Conservation (phyloP, 2,113 vertebrate species). For the Crotalus tigris region DNA sequence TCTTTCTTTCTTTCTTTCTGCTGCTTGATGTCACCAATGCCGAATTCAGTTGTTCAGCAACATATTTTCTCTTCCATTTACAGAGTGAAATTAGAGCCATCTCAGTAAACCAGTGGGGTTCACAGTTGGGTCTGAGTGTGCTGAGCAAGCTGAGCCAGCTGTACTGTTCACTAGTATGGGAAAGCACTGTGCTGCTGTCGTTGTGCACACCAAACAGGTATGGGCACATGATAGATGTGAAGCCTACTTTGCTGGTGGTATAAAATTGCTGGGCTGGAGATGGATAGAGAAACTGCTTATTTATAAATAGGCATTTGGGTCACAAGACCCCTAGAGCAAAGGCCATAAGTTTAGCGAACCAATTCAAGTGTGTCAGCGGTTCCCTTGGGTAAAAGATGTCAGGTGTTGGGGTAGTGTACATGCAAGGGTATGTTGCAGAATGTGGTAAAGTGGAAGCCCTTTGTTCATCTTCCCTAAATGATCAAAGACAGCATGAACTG, state of each 20-base stretch:
- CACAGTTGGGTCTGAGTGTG: conserved; percentile 88
- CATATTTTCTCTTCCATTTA: conserved; percentile 7
- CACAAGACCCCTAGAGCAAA: neutral
- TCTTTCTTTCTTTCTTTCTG: too few species aligned
- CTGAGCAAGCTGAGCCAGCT: conserved; percentile 92
- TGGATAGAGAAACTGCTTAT: neutral
- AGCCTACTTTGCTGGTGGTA: neutral
- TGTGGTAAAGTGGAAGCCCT: neutral
- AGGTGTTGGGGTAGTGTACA: neutral
- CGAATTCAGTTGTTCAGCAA: neutral
- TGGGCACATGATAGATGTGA: neutral
- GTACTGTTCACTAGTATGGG: conserved; percentile 94
- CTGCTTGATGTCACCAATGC: neutral
- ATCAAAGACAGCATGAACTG: neutral
- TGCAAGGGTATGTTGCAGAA: neutral
- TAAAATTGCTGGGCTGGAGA: neutral
- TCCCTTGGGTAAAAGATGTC: neutral
- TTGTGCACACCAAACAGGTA: conserved; percentile 95
- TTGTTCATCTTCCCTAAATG: too few species aligned
- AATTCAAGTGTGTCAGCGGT: neutral
- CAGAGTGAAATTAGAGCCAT: conserved; percentile 95
- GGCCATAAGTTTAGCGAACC: neutral
- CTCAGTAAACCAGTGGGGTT: conserved; percentile 95
- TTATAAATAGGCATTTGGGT: neutral
- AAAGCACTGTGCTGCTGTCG: conserved; percentile 93